Conservation (phyloP, 1,140 invertebrate genomes). For the Thalassaphorura encarpata region DNA sequence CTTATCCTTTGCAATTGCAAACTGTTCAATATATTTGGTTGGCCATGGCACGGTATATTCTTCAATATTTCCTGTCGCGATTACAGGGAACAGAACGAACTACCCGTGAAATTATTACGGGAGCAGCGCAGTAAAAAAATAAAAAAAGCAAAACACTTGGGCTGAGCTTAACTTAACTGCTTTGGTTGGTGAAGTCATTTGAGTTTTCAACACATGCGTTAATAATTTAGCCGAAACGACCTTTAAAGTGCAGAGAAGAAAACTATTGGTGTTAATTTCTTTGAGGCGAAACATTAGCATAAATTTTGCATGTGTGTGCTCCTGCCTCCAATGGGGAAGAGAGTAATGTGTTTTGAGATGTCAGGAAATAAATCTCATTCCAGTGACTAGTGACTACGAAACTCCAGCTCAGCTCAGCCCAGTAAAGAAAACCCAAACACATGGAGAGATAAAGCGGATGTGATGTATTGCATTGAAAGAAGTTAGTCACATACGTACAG, state of each 20-base stretch:
- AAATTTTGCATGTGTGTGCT: neutral
- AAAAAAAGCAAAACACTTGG: too few species aligned
- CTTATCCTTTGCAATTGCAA: too few species aligned
- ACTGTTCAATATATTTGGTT: too few species aligned
- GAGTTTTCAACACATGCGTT: constrained; percentile 6
- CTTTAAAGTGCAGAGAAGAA: neutral
- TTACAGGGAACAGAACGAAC: too few species aligned
- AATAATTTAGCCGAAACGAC: constrained; percentile 3
- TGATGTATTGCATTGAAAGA: too few species aligned
- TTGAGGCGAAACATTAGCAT: constrained; percentile 3
- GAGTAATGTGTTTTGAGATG: constrained; percentile 1
- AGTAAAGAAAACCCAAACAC: neutral
- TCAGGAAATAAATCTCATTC: constrained; percentile 6
- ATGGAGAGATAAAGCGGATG: too few species aligned
- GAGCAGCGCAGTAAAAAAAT: too few species aligned
- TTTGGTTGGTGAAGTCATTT: neutral
- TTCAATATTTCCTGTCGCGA: too few species aligned
- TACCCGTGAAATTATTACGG: too few species aligned
- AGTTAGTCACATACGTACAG: too few species aligned
- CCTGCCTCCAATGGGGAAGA: neutral
- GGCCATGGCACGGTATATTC: too few species aligned
- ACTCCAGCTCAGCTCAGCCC: neutral
- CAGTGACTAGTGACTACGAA: neutral
- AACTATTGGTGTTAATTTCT: constrained; percentile 2
- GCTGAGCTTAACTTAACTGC: too few species aligned